phyloP scores from a whole-genome alignment of 2,797 vertebrate species.

The Lagorchestes hirsutus region DNA sequence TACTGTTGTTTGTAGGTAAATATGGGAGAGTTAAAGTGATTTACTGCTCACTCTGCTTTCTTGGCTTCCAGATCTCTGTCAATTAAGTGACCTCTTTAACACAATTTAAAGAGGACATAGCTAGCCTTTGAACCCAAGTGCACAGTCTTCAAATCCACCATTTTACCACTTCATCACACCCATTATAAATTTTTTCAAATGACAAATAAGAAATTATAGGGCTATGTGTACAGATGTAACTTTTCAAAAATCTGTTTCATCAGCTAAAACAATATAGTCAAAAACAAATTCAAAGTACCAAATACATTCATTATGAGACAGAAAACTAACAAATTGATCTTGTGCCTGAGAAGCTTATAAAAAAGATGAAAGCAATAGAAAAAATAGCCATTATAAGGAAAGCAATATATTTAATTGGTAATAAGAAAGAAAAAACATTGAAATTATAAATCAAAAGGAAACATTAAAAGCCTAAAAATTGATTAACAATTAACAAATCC shows the following conservation, averaged over 20 bases:
- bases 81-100: too few species aligned
- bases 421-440: neutral
- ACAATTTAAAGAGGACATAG: too few species aligned
- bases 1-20: too few species aligned
- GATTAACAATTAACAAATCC: neutral
- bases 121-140: too few species aligned
- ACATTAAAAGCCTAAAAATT: neutral
- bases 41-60: too few species aligned
- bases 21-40: too few species aligned
- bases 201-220: neutral
- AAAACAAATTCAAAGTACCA: neutral
- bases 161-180: neutral
- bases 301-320: neutral
- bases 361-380: neutral
- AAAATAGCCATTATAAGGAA: neutral
- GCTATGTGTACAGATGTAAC: neutral
- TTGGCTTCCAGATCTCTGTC: too few species aligned
- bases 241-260: neutral
- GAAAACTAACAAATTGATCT: neutral
- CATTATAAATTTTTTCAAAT: too few species aligned
- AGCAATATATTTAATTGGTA: neutral
- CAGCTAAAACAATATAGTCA: neutral
- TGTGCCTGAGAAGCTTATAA: neutral
- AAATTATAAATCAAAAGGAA: neutral
- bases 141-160: too few species aligned